Percentiles rank a stretch among this genome's conserved stretches.
phyloP scores from a whole-genome alignment of 2,113 vertebrate genomes.

The Xiphophorus maculatus region DNA sequence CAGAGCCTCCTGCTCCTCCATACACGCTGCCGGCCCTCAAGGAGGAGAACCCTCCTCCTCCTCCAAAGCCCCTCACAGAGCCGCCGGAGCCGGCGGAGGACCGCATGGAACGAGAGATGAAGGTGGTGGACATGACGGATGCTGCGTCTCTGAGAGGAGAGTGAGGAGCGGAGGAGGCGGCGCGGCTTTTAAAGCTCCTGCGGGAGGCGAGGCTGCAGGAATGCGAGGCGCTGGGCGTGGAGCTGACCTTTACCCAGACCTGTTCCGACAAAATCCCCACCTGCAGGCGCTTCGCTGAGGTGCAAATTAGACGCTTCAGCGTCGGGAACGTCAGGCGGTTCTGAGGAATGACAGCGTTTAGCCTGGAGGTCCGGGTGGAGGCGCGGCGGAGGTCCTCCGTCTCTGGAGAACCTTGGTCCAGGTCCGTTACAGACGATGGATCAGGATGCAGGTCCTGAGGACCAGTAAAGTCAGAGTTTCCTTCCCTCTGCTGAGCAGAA shows the following conservation, averaged over 20 bases:
- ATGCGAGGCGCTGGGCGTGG: neutral
- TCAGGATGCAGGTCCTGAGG: neutral
- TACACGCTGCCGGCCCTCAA: conserved; percentile 48
- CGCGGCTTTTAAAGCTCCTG: conserved; percentile 41
- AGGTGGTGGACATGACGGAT: conserved; percentile 6
- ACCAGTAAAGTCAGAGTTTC: too few relatives aligned
- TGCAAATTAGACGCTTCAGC: neutral
- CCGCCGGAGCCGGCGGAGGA: conserved; percentile 46
- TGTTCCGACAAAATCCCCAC: neutral
- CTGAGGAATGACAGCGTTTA: neutral
- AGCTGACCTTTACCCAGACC: neutral
- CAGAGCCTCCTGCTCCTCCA: conserved; percentile 18
- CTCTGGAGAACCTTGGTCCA: neutral
- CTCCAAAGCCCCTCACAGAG: neutral
- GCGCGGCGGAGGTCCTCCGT: neutral
- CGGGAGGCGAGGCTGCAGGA: conserved; percentile 5
- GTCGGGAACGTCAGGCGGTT: neutral
- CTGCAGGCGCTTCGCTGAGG: neutral
- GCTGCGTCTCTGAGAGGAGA: conserved; percentile 32
- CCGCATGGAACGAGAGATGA: conserved; percentile 49
- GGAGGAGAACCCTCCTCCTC: neutral
- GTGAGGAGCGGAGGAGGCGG: conserved; percentile 1
- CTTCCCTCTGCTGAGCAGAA: too few relatives aligned
- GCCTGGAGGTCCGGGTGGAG: neutral
- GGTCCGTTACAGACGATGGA: too few relatives aligned